phyloP scores from a whole-genome alignment of 2,888 invertebrate species.

The Pachydiplax longipennis region DNA sequence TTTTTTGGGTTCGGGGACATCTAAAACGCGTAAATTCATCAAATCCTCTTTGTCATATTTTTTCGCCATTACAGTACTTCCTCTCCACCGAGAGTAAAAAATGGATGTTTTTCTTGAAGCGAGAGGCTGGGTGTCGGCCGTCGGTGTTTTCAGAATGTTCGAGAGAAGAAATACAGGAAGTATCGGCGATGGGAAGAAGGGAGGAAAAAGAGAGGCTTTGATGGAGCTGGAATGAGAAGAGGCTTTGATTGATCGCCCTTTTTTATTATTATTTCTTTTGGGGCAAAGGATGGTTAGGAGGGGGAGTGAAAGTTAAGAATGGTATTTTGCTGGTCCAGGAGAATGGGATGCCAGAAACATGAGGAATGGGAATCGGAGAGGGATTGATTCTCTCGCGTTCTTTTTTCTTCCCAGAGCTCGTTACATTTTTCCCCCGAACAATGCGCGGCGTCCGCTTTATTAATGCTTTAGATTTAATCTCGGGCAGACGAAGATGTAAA shows the following conservation, averaged over 20 bases:
- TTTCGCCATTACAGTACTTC: not conserved
- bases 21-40: not conserved
- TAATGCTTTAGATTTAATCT: conserved; percentile 30
- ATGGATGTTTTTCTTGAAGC: no score
- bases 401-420: not conserved
- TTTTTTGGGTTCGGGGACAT: not conserved
- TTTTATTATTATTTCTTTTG: conserved; percentile 29
- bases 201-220: not conserved
- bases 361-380: conserved; percentile 11
- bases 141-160: no score
- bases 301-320: conserved; percentile 33
- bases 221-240: conserved; percentile 7
- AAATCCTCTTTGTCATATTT: not conserved
- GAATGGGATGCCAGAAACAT: not conserved
- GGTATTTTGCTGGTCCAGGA: not conserved
- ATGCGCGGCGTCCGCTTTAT: conserved; percentile 10
- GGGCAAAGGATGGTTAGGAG: not conserved
- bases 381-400: not conserved
- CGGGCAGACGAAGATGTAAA: not conserved
- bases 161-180: not conserved
- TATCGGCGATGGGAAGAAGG: not conserved
- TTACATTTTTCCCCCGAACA: not conserved
- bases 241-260: conserved; percentile 17
- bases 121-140: no score
- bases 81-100: no score